phyloP scores from a whole-genome alignment of 2,888 invertebrate genomes.

The Perizoma affinitatum region DNA sequence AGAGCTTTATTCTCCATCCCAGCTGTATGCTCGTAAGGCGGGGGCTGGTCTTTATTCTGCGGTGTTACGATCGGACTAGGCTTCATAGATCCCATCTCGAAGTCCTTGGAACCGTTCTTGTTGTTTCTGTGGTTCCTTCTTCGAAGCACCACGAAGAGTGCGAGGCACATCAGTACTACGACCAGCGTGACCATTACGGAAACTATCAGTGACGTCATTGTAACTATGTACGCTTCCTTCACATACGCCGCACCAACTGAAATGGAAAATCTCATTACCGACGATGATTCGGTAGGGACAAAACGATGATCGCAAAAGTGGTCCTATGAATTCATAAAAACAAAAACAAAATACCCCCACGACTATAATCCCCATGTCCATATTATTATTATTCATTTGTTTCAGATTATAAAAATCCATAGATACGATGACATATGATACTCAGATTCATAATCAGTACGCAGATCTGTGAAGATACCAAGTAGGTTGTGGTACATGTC shows the following conservation, averaged over 20 bases:
- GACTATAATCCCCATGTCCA: too few species aligned
- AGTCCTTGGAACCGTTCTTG: conserved; percentile 93
- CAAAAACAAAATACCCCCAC: too few species aligned
- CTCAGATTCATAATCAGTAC: too few species aligned
- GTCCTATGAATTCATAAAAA: too few species aligned
- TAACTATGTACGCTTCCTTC: conserved; percentile 89
- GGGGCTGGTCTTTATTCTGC: conserved; percentile 94
- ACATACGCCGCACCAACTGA: conserved; percentile 92
- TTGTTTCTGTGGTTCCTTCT: conserved; percentile 92
- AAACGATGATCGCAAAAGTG: too few species aligned
- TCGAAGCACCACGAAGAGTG: conserved; percentile 91
- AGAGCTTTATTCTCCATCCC: conserved; percentile 96
- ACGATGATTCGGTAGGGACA: background rate
- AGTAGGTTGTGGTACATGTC: too few species aligned
- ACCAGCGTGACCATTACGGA: conserved; percentile 73
- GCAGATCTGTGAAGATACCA: too few species aligned
- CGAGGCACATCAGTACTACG: conserved; percentile 90
- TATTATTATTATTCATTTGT: too few species aligned
- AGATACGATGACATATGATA: too few species aligned
- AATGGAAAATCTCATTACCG: conserved; percentile 35
- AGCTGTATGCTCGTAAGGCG: conserved; percentile 93
- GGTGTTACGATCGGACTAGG: conserved; percentile 92
- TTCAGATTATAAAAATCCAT: too few species aligned
- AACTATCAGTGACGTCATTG: conserved; percentile 87
- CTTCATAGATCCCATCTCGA: conserved; percentile 94